Evolutionary conservation across 2,113 vertebrate species (phyloP), one percentile per base, ranked within the genome.

Genomic region (Chloropsis hardwickii): DNA sequence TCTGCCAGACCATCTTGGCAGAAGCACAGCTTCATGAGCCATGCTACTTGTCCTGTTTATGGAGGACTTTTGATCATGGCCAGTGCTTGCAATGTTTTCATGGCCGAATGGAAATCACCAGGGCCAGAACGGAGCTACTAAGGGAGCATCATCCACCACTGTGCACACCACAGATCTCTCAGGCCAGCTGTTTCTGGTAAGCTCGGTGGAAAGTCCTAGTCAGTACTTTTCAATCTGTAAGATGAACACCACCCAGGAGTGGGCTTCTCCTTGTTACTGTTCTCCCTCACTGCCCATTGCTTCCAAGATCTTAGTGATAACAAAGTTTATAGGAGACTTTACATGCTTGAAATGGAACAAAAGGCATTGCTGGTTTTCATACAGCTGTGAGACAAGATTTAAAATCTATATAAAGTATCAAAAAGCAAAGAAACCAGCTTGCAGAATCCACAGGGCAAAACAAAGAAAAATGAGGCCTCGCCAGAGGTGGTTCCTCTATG

Each of bases 381-480:
- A 25, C 5, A 67, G 48, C 6, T 91, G 42, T 72, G 8, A 54
- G n/a, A 76, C 37, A 65, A 78, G 24, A 2, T 11, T 40, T 45
- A 23, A 62, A 67, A 62, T 66, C 31, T 40, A 48, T 5, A 5
- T 28, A 18, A 48, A 62, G 23, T 25, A 47, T 23, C 2, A 1
- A 33, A 86, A 60, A 40, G 11, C 5, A 67, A 86, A 77, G 29
- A 60, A 93, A 48, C 2, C 14, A 47, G 12, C 9, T 47, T 81
- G 10, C 14, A 78, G n/a, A 81, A 69, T 56, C 18, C 61, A 18
- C 19, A 56, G 27, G 10, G 9, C 11, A 35, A 61, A 82, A 54
- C 4, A 42, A 48, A 50, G 7, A 2, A 24, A 67, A 51, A 24
- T 19, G 12, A 58, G 8, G 0, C 31, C 11, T 21, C 0, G 0